phyloP scores from a whole-genome alignment of 2,888 invertebrate species.

The Fragum sueziense region DNA sequence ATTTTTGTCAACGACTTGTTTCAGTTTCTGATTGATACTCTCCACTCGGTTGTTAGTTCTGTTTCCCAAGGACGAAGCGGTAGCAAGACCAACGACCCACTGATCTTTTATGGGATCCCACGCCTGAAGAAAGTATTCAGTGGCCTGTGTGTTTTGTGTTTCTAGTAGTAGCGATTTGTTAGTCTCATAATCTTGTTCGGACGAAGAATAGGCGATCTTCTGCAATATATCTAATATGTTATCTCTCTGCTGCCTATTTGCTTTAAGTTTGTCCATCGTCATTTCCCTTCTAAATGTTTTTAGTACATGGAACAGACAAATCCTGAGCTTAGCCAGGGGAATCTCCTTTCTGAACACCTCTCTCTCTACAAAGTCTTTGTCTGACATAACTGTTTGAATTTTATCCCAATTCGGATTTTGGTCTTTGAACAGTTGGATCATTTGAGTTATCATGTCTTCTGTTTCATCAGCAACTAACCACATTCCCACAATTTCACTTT shows the following conservation, averaged over 20 bases:
- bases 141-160: conserved; percentile 5
- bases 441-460: conserved; percentile 18
- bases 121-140: conserved; percentile 3
- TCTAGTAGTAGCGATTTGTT: not conserved
- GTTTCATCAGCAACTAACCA: conserved; percentile 35
- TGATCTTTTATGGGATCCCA: conserved; percentile 22
- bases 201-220: conserved; percentile 11
- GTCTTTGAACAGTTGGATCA: conserved; percentile 29
- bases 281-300: conserved; percentile 26
- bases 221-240: conserved; percentile 16
- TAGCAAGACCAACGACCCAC: conserved; percentile 5
- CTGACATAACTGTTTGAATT: conserved; percentile 25
- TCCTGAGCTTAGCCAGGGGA: conserved; percentile 9
- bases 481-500: conserved; percentile 27
- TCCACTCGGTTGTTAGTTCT: conserved; percentile 7
- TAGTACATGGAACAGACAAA: conserved; percentile 29
- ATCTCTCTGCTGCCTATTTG: conserved; percentile 14
- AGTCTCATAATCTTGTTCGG: conserved; percentile 1
- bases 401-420: conserved; percentile 31
- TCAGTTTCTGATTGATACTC: not conserved
- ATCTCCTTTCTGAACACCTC: conserved; percentile 22
- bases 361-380: conserved; percentile 35
- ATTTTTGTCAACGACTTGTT: conserved; percentile 11
- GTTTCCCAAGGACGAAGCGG: not conserved
- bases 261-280: conserved; percentile 16